Conservation (phyloP, 2,888 invertebrate species). For the Heliconius erato region DNA sequence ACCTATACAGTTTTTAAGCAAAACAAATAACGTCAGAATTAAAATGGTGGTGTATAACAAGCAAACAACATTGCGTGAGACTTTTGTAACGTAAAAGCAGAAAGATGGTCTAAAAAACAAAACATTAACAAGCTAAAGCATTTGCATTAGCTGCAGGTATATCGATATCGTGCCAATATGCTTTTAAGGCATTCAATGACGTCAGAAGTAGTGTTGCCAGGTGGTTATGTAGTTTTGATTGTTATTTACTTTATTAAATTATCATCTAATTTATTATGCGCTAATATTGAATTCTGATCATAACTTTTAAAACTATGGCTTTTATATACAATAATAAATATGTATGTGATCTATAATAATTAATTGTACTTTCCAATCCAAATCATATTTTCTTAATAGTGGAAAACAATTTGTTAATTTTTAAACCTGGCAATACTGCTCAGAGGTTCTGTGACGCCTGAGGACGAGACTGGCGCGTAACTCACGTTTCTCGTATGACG, state of each 20-base stretch:
- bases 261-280: neutral
- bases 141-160: constrained; percentile 35
- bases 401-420: constrained; percentile 20
- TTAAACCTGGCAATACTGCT: constrained; percentile 37
- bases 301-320: neutral
- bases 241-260: neutral
- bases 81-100: constrained; percentile 12
- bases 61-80: constrained; percentile 12
- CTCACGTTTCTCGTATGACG: constrained; percentile 85
- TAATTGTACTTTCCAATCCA: neutral
- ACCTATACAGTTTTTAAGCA: constrained; percentile 8
- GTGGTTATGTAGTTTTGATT: neutral
- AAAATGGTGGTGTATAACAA: neutral
- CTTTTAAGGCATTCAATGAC: constrained; percentile 60
- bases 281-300: neutral
- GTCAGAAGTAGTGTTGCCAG: constrained; percentile 59
- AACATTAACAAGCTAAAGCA: constrained; percentile 38
- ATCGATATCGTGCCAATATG: constrained; percentile 45
- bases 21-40: constrained; percentile 12
- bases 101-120: constrained; percentile 1
- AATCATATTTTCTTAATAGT: neutral
- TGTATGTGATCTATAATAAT: neutral
- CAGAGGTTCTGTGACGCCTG: constrained; percentile 57
- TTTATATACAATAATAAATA: neutral
- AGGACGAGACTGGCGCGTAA: constrained; percentile 64